phyloP scores from a whole-genome alignment of 2,797 vertebrate genomes.

The Coranthus polyacanthus region DNA sequence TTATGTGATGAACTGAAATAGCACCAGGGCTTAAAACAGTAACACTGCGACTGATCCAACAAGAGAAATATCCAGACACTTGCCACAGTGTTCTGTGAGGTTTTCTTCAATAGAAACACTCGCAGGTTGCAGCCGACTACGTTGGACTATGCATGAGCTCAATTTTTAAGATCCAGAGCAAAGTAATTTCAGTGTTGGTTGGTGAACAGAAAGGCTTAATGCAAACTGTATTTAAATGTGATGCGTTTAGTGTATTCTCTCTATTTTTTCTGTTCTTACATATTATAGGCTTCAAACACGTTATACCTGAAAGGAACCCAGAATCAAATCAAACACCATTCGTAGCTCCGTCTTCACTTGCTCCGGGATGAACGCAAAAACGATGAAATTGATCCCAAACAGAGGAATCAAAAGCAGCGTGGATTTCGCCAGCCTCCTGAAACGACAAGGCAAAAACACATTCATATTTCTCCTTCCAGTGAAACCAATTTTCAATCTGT shows the following conservation, averaged over 20 bases:
- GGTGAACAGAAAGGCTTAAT: too few relatives aligned
- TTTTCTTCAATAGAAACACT: slow-evolving; percentile 27
- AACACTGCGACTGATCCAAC: slow-evolving; percentile 42
- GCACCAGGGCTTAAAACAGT: slow-evolving; percentile 45
- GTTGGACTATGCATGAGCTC: slow-evolving; percentile 3
- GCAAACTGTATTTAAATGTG: too few relatives aligned
- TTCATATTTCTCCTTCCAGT: slow-evolving; percentile 19
- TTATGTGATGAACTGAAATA: slow-evolving; percentile 57
- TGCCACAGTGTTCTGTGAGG: slow-evolving; percentile 10
- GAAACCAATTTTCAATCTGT: slow-evolving; percentile 48
- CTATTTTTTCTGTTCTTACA: too few relatives aligned
- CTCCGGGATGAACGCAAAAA: slow-evolving; percentile 96
- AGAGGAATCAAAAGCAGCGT: slow-evolving; percentile 96
- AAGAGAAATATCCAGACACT: slow-evolving; percentile 33
- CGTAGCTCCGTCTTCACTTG: slow-evolving; percentile 90
- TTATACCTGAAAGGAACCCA: slow-evolving; percentile 96
- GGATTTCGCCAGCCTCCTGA: slow-evolving; percentile 96
- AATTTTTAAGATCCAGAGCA: background rate
- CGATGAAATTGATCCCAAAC: slow-evolving; percentile 95
- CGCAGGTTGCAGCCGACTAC: background rate
- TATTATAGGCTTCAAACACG: background rate
- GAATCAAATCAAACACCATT: slow-evolving; percentile 92
- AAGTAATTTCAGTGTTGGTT: too few relatives aligned
- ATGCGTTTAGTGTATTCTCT: too few relatives aligned
- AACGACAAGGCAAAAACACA: slow-evolving; percentile 41